These are phyloP conservation scores for Pseudoips prasinana DNA, from an alignment of 2,888 invertebrate genomes.

Conservation along the genomic window DNA sequence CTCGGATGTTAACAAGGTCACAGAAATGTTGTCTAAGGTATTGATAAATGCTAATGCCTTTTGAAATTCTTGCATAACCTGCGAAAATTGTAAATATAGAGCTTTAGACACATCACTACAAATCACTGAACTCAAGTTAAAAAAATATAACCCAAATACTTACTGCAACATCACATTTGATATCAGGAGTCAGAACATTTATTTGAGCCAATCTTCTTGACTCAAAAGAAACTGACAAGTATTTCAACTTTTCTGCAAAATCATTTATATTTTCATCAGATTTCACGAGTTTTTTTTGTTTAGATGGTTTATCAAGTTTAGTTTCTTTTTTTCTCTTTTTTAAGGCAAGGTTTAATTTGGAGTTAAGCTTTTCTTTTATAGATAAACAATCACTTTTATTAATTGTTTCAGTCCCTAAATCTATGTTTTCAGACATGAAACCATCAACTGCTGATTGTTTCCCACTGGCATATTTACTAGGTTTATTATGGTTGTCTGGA, in stretches of 20 bases:
- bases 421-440: slow-evolving; percentile 42
- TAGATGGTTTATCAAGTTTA: slow-evolving; percentile 59
- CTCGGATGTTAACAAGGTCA: slow-evolving; percentile 88
- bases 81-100: too few relatives aligned
- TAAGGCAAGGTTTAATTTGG: slow-evolving; percentile 66
- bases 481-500: slow-evolving; percentile 24
- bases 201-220: slow-evolving; percentile 62
- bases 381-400: slow-evolving; percentile 71
- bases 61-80: slow-evolving; percentile 90
- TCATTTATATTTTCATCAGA: slow-evolving; percentile 25
- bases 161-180: slow-evolving; percentile 58
- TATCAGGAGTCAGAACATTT: slow-evolving; percentile 52
- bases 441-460: slow-evolving; percentile 26
- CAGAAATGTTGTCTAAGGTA: slow-evolving; percentile 69
- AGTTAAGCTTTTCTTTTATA: slow-evolving; percentile 71
- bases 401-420: slow-evolving; percentile 50
- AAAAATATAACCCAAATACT: slow-evolving; percentile 15
- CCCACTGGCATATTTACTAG: not conserved
- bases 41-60: slow-evolving; percentile 82
- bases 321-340: slow-evolving; percentile 71
- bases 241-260: slow-evolving; percentile 41
- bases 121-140: not conserved
- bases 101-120: too few relatives aligned
- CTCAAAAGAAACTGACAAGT: slow-evolving; percentile 55
- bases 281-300: slow-evolving; percentile 55